A percentile compares a stretch with the other conserved stretches of the same genome.
phyloP scores from a whole-genome alignment of 2,888 invertebrate genomes.

The Pimpla rufipes region DNA sequence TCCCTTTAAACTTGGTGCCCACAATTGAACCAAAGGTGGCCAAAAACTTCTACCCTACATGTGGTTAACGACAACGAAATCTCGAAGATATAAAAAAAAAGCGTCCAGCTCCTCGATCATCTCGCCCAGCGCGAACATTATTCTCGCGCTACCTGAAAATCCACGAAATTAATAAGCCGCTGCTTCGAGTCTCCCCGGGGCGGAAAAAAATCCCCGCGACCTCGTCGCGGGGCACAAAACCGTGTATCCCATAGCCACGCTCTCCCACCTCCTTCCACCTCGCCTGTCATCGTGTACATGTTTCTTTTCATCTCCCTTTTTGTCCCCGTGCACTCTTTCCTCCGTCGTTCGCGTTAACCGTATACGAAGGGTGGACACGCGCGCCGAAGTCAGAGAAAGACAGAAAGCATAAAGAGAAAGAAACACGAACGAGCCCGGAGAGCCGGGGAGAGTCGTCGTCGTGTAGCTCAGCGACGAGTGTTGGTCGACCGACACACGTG shows the following conservation, averaged over 20 bases:
- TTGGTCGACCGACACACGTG: conserved; percentile 21
- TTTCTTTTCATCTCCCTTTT: conserved; percentile 30
- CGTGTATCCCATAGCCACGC: not conserved
- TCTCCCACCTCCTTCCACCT: not conserved
- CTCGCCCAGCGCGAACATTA: not conserved
- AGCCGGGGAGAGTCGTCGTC: conserved; percentile 14
- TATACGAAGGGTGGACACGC: conserved; percentile 34
- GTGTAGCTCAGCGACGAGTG: conserved; percentile 16
- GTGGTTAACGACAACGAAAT: too few relatives aligned
- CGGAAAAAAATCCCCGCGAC: conserved; percentile 33
- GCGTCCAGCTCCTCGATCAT: not conserved
- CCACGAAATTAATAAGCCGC: conserved; percentile 45
- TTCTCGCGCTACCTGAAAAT: conserved; percentile 11
- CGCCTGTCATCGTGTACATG: conserved; percentile 40
- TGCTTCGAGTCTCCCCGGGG: conserved; percentile 20
- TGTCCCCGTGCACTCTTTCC: conserved; percentile 14
- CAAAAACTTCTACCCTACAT: too few relatives aligned
- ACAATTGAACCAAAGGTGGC: too few relatives aligned
- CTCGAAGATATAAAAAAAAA: not conserved
- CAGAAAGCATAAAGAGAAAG: not conserved
- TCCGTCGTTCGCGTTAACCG: not conserved
- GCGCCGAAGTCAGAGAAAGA: conserved; percentile 29
- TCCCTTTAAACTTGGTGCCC: too few relatives aligned
- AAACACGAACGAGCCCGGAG: not conserved
- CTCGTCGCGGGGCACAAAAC: conserved; percentile 5